Base-by-base conservation (phyloP, 2,888 invertebrate species). In the Drosophila setosimentum region DNA sequence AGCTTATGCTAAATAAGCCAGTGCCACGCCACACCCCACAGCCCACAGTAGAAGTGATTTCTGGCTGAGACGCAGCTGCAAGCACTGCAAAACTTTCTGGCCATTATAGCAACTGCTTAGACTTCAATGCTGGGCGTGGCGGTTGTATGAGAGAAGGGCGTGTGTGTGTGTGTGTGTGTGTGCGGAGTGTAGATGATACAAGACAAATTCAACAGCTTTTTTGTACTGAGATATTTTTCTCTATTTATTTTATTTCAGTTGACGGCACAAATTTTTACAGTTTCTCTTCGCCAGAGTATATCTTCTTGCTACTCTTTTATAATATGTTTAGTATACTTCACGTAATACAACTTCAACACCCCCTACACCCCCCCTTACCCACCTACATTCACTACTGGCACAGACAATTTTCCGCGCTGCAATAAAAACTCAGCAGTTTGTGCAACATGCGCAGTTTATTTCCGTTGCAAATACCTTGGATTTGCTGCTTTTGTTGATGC, bases 381-480 rank as follows among this genome's bases (percentile, higher is more conserved):
- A 7, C 4, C 37, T 7, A 49, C 16, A 13, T 27, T 48, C 13
- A 33, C 30, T 16, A 30, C 60, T 37, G 24, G 37, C 53, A 51
- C 66, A 79, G 74, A 82, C 83, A 80, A 82, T 80, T 82, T 82
- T 82, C 83, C 83, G 77, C 72, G 70, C 77, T 82, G 83, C 83
- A 76, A 82, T 81, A 83, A 76, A 76, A 74, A 81, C 82, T 80
- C 69, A 70, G 78, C 89, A 86, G 83, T 87, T 87, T 87, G 64
- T 87, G 85, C 89, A 88, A 83, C 82, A 78, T 80, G 87, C 87
- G 80, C 90, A 89, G 83, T 86, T 89, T 89, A 85, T 89, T 86
- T 89, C 90, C 88, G 83, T 78, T 85, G 90, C 85, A 89, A 87
- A 85, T 86, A 86, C 85, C 85, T 86, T 80, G 85, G 85, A 89